Percentiles rank a stretch among this genome's conserved stretches.
Evolutionary conservation across 2,888 invertebrate species (phyloP).

Genomic region (Oxyteleia sp.): DNA sequence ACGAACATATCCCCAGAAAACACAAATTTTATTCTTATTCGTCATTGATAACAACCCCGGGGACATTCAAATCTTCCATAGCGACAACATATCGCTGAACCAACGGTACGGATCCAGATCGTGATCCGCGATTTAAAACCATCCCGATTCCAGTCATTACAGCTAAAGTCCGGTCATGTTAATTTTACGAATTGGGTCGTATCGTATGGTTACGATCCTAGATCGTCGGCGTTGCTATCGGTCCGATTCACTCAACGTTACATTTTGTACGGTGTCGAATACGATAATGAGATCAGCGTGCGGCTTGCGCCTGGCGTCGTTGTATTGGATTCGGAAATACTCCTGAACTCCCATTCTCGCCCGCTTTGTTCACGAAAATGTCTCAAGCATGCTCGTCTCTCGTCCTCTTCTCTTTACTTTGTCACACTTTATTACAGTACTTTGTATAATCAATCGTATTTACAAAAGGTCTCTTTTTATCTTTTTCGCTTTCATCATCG

Average conservation of each 20-base stretch:
- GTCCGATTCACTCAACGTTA: too few species aligned
- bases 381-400: constrained; percentile 34
- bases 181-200: too few species aligned
- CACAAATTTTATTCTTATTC: constrained; percentile 43
- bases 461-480: constrained; percentile 82
- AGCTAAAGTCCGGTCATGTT: too few species aligned
- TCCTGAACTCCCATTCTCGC: constrained; percentile 22
- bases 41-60: constrained; percentile 31
- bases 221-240: too few species aligned
- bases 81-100: too few species aligned
- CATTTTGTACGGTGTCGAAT: too few species aligned
- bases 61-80: constrained; percentile 26
- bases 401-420: constrained; percentile 10
- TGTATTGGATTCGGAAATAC: constrained; percentile 44
- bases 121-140: too few species aligned
- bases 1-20: constrained; percentile 22
- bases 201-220: too few species aligned
- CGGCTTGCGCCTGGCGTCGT: constrained; percentile 43
- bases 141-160: too few species aligned
- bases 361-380: constrained; percentile 42
- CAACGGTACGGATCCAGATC: too few species aligned
- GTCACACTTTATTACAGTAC: constrained; percentile 69
- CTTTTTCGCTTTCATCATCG: neutral
- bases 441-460: constrained; percentile 82
- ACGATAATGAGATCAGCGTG: constrained; percentile 24